These are phyloP conservation scores for Zaprionus vittiger DNA, from an alignment of 1,140 invertebrate species.

Conservation along the genomic window DNA sequence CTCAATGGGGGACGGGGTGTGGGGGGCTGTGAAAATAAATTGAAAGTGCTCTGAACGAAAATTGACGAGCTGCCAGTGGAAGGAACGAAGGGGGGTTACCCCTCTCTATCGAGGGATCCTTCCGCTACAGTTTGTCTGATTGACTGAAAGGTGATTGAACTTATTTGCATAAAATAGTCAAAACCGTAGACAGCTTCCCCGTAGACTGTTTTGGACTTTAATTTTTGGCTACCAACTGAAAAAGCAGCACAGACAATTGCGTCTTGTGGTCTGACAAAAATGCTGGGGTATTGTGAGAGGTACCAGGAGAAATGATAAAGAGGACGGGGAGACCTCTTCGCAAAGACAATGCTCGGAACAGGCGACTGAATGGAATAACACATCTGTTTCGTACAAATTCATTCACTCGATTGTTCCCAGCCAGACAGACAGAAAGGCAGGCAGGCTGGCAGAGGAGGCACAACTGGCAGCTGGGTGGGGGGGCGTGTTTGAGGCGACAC, in stretches of 20 bases:
- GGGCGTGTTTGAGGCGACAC: slow-evolving; percentile 29
- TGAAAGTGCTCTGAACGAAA: slow-evolving; percentile 74
- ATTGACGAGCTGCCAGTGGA: slow-evolving; percentile 64
- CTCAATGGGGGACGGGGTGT: slow-evolving; percentile 17
- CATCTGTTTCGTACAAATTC: slow-evolving; percentile 75
- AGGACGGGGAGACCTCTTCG: slow-evolving; percentile 21
- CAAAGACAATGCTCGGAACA: slow-evolving; percentile 42
- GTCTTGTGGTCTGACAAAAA: slow-evolving; percentile 65
- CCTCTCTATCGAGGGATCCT: slow-evolving; percentile 25
- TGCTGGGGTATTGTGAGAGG: slow-evolving; percentile 16
- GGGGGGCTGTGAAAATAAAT: slow-evolving; percentile 61
- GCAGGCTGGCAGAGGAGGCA: slow-evolving; percentile 3
- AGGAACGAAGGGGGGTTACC: background rate
- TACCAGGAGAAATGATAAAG: background rate
- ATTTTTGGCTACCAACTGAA: slow-evolving; percentile 31
- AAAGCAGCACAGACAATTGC: slow-evolving; percentile 50
- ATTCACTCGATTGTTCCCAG: slow-evolving; percentile 68
- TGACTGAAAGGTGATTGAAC: slow-evolving; percentile 72
- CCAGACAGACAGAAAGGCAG: slow-evolving; percentile 47
- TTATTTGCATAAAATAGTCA: slow-evolving; percentile 73
- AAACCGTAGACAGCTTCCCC: slow-evolving; percentile 36
- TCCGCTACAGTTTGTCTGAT: slow-evolving; percentile 57
- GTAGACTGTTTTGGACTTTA: slow-evolving; percentile 50
- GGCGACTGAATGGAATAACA: slow-evolving; percentile 41
- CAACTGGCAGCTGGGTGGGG: background rate